phyloP scores from a whole-genome alignment of 2,797 vertebrate genomes.

The Diceros bicornis region DNA sequence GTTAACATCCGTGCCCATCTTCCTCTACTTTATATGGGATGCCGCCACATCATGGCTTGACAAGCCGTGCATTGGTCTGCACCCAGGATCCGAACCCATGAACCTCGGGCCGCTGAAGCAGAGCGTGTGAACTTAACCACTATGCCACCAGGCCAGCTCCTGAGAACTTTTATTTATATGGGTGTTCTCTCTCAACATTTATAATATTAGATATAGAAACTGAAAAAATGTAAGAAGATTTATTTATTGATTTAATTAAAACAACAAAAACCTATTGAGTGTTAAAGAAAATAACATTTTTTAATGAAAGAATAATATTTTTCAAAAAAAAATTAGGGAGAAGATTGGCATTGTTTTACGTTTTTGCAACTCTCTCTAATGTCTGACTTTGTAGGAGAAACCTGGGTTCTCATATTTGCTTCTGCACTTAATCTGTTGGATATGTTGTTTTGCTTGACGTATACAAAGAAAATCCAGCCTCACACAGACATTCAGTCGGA shows the following conservation, averaged over 20 bases:
- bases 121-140: no score
- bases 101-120: no score
- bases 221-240: not conserved
- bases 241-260: not conserved
- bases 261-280: not conserved
- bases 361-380: not conserved
- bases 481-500: not conserved
- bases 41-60: no score
- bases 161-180: constrained; percentile 2
- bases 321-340: not conserved
- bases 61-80: no score
- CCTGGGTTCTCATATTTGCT: not conserved
- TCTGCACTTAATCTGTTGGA: not conserved
- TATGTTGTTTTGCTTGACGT: not conserved
- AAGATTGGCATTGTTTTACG: not conserved
- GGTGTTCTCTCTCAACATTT: not conserved
- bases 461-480: not conserved
- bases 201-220: not conserved
- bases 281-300: not conserved
- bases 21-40: no score
- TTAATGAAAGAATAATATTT: not conserved
- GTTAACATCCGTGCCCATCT: no score
- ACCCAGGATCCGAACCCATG: no score
- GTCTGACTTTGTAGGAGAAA: not conserved
- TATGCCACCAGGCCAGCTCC: no score